Percentiles rank a stretch among this genome's conserved stretches.
Conservation (phyloP, 2,113 vertebrate genomes). For the Leptocoma aspasia region DNA sequence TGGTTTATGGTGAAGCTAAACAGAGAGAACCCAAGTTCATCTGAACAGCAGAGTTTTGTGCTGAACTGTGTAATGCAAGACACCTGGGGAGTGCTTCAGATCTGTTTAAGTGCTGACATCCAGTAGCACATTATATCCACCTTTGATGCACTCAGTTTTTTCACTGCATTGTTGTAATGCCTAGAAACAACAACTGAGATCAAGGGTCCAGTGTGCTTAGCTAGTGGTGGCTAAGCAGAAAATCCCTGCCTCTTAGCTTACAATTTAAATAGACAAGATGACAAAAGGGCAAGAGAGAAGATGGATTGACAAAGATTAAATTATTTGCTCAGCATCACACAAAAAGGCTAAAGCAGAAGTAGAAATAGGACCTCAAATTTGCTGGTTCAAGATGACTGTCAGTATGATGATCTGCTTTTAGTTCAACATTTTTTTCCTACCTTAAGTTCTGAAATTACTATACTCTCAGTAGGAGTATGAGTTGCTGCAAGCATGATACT, state of each 20-base stretch:
- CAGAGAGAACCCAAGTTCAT: background rate
- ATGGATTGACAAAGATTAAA: background rate
- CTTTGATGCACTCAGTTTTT: background rate
- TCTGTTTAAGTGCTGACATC: background rate
- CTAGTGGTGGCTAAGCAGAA: background rate
- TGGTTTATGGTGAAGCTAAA: background rate
- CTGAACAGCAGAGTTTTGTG: background rate
- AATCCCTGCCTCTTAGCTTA: background rate
- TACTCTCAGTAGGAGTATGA: background rate
- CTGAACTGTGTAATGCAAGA: background rate
- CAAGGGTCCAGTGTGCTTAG: background rate
- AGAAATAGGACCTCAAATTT: background rate
- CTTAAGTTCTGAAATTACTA: background rate
- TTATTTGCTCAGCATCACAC: background rate
- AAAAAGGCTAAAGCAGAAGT: background rate
- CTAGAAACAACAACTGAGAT: background rate
- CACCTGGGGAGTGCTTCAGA: background rate
- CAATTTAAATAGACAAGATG: background rate
- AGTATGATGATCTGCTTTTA: background rate
- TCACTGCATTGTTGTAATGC: background rate
- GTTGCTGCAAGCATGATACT: background rate
- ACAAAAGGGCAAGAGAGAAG: background rate
- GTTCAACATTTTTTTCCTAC: background rate
- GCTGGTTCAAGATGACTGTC: background rate
- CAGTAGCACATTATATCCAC: background rate